Percentiles rank a stretch among this genome's conserved stretches.
Evolutionary conservation across 2,113 vertebrate species (phyloP).

Genomic region (Corvus hawaiiensis): DNA sequence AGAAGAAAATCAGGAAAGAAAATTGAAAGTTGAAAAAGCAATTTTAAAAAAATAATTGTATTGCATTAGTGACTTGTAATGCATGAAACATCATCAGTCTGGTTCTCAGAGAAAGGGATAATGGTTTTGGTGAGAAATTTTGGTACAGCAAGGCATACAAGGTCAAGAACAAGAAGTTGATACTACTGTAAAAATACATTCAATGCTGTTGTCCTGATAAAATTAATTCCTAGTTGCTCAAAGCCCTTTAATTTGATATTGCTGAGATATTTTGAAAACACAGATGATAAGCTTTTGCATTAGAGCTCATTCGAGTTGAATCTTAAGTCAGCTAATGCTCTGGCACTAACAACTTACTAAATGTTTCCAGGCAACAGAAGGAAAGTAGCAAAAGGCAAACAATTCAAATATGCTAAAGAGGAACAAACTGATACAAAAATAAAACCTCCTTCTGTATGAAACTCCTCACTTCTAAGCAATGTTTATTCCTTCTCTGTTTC

Average conservation of each 20-base stretch:
- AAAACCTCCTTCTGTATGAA: neutral
- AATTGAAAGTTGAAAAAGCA: neutral
- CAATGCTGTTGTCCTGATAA: neutral
- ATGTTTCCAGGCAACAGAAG: slow-evolving; percentile 66
- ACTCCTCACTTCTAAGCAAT: neutral
- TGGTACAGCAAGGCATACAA: neutral
- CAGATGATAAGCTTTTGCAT: neutral
- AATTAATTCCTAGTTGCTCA: neutral
- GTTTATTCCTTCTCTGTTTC: neutral
- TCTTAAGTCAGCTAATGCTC: slow-evolving; percentile 8
- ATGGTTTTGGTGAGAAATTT: neutral
- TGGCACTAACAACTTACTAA: slow-evolving; percentile 34
- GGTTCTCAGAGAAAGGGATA: neutral
- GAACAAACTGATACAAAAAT: neutral
- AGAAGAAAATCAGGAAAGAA: neutral
- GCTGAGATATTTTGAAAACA: neutral
- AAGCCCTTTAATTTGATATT: neutral
- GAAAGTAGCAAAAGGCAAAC: slow-evolving; percentile 21
- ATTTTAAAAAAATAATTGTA: neutral
- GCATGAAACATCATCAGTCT: neutral
- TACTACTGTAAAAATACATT: neutral
- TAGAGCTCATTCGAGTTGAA: neutral
- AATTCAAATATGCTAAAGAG: neutral
- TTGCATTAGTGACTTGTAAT: neutral
- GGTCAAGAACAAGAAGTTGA: neutral